Base-by-base conservation (phyloP, 2,113 vertebrate species). In the Puntigrus tetrazona region DNA sequence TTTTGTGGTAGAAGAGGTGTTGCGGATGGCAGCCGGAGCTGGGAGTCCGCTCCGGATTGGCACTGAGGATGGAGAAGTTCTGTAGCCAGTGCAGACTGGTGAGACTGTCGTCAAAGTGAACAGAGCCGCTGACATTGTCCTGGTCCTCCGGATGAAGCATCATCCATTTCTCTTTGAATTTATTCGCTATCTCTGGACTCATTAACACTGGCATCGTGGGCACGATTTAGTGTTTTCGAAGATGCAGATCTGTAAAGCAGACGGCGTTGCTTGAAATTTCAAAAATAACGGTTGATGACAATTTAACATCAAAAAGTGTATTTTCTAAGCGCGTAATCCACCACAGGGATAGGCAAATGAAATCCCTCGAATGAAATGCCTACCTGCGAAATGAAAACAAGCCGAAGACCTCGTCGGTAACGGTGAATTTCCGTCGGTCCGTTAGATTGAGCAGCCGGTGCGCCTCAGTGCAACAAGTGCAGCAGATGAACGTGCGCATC, bases 71-170 rank as follows among this genome's bases (percentile, higher is more conserved):
- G 85, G 95, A 96, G 92, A 96, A 96, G 89, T 96, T 95, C 91
- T 96, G 95, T 0, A 96, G 95, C 95, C 96, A 96, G 88, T 96
- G 95, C 25, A 96, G 94, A 87, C 93, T 96, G 86, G 96, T 96
- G 34, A 96, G 94, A 86, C 96, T 96, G 91, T 96, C 96, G 72
- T 96, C 96, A 63, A 94, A 87, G 4, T 90, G 90, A 47, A 85
- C 86, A 0, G 92, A 90, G 72, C 93, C 95, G 43, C 84, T 85
- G 25, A 88, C 88, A 36, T 84, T 75, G 74, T 87, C 89, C 81
- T 85, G 89, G 25, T 94, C 92, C 43, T 94, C 93, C 36, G 91
- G 93, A 70, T 92, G 91, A 16, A 91, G 89, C 82, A 87, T 79
- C 90, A 93, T 84, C 93, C 94, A 95, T 86, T 89, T 94, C 89